Percentiles rank a stretch among this genome's conserved stretches.
These are phyloP conservation scores for Acipenser transmontanus DNA, from an alignment of 2,797 vertebrate genomes.

Conservation along the genomic window DNA sequence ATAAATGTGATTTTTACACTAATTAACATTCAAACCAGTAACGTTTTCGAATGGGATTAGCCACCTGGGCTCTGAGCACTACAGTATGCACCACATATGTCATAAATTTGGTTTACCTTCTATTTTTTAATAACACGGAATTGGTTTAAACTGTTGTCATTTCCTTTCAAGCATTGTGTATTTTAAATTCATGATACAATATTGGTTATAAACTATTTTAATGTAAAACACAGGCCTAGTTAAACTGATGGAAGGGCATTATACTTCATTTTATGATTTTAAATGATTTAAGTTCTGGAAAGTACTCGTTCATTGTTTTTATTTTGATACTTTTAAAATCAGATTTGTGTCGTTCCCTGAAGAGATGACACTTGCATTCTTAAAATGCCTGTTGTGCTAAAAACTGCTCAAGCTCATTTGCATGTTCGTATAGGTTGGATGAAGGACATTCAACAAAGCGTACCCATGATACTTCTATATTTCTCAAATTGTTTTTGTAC, in stretches of 20 bases:
- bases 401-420: constrained; percentile 49
- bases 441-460: constrained; percentile 10
- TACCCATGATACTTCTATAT: constrained; percentile 8
- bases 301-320: background rate
- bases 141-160: no score
- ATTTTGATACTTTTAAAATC: no score
- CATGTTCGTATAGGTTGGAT: constrained; percentile 38
- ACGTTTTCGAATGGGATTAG: constrained; percentile 82
- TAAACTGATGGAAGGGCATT: no score
- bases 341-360: constrained; percentile 44
- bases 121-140: no score
- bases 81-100: constrained; percentile 74
- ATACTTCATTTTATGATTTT: background rate
- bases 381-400: constrained; percentile 53
- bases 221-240: no score
- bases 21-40: constrained; percentile 80
- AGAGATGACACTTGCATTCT: constrained; percentile 43
- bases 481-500: constrained; percentile 7
- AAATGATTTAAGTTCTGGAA: background rate
- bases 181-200: no score
- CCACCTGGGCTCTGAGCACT: constrained; percentile 83
- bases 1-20: constrained; percentile 55
- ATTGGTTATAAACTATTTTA: no score
- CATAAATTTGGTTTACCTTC: constrained; percentile 35
- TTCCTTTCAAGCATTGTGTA: no score